Evolutionary conservation across 2,888 invertebrate species (phyloP).

Genomic region (Plagodis pulveraria): DNA sequence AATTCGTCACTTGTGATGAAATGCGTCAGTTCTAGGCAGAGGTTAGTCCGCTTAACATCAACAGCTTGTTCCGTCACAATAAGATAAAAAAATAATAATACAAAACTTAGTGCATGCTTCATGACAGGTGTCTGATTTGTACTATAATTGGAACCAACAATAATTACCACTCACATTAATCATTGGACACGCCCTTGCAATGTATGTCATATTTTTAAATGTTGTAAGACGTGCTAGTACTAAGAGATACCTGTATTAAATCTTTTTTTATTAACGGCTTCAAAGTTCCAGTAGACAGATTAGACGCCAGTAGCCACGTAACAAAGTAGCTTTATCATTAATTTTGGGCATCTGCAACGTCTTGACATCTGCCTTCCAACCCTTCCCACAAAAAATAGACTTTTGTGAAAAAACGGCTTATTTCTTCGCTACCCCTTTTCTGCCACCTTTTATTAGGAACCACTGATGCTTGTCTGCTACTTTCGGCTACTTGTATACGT

Average conservation of each 20-base stretch:
- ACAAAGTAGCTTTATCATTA: constrained; percentile 65
- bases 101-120: too few relatives aligned
- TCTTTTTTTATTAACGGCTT: neutral
- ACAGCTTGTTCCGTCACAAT: too few relatives aligned
- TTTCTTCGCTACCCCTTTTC: constrained; percentile 27
- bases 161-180: neutral
- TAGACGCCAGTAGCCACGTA: constrained; percentile 1
- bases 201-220: neutral
- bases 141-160: neutral
- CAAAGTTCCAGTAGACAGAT: neutral
- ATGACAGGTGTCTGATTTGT: too few relatives aligned
- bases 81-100: too few relatives aligned
- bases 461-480: constrained; percentile 34
- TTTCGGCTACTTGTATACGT: constrained; percentile 17
- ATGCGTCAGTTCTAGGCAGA: too few relatives aligned
- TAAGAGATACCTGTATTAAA: neutral
- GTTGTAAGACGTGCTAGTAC: constrained; percentile 6
- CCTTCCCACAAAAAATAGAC: constrained; percentile 46
- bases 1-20: too few relatives aligned
- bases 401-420: constrained; percentile 43
- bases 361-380: constrained; percentile 68
- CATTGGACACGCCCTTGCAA: neutral
- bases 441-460: constrained; percentile 15
- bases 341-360: constrained; percentile 63
- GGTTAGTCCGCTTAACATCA: too few relatives aligned